A percentile compares a stretch with the other conserved stretches of the same genome.
Evolutionary conservation across 1,140 invertebrate species (phyloP).

Genomic region (Dreissena polymorpha): DNA sequence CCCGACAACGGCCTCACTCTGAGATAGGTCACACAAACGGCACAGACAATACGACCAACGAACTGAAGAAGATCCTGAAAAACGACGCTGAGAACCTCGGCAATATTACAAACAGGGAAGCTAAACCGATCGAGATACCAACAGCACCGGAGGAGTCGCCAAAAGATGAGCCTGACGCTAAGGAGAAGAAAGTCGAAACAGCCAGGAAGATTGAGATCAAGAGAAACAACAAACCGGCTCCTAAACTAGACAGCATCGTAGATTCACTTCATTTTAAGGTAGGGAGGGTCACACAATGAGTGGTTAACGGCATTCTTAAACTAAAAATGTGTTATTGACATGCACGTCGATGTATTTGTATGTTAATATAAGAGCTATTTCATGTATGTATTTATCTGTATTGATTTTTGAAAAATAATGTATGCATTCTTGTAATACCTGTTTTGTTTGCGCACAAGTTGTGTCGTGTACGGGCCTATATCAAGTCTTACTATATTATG

Average conservation of each 20-base stretch:
- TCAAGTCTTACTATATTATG: no score
- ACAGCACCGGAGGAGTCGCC: constrained; percentile 2
- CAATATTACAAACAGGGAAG: constrained; percentile 9
- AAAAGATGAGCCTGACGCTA: constrained; percentile 18
- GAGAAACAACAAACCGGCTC: constrained; percentile 32
- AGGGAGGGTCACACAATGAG: constrained; percentile 7
- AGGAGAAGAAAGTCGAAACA: constrained; percentile 25
- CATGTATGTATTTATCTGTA: no score
- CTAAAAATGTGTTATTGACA: no score
- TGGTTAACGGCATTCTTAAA: no score
- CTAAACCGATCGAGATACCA: constrained; percentile 1
- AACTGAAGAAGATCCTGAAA: constrained; percentile 46
- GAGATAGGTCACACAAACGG: constrained; percentile 50
- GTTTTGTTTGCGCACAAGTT: no score
- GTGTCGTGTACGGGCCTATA: no score
- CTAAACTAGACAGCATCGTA: constrained; percentile 68
- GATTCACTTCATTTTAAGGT: constrained; percentile 71
- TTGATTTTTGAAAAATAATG: no score
- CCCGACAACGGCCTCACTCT: constrained; percentile 44
- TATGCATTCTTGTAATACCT: no score
- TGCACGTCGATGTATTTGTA: no score
- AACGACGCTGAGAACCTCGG: constrained; percentile 3
- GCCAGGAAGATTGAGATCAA: constrained; percentile 46
- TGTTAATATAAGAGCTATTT: no score
- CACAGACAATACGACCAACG: constrained; percentile 34